A percentile compares a stretch with the other conserved stretches of the same genome.
phyloP scores from a whole-genome alignment of 1,140 invertebrate species.

The Heliconius nattereri region DNA sequence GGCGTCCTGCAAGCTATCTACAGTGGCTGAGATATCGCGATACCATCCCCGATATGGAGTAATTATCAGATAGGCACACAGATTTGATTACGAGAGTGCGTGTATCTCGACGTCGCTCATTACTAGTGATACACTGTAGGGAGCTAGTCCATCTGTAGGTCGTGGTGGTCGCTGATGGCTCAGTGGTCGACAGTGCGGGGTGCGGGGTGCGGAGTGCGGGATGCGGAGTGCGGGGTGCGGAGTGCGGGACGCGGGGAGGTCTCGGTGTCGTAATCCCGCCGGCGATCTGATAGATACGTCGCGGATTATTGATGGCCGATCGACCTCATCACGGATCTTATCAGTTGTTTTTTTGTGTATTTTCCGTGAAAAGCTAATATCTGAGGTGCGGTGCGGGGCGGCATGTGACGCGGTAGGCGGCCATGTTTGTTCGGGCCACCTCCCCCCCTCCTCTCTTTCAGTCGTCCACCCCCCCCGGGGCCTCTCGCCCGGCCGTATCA shows the following conservation, averaged over 20 bases:
- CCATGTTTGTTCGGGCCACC: conserved; percentile 71
- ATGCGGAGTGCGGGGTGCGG: background rate
- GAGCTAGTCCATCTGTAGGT: conserved; percentile 47
- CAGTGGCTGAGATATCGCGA: conserved; percentile 63
- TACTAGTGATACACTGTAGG: conserved; percentile 48
- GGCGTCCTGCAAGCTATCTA: conserved; percentile 45
- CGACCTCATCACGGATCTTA: conserved; percentile 74
- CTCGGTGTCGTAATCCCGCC: conserved; percentile 30
- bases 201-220: background rate
- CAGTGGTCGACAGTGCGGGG: background rate
- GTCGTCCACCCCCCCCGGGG: background rate
- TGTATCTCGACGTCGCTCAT: conserved; percentile 56
- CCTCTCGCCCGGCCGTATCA: conserved; percentile 33
- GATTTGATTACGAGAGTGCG: conserved; percentile 74
- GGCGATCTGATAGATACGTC: conserved; percentile 63
- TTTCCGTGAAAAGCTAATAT: conserved; percentile 75
- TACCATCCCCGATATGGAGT: conserved; percentile 69
- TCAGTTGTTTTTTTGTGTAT: conserved; percentile 77
- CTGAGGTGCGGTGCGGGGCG: conserved; percentile 43
- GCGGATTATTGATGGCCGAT: conserved; percentile 74
- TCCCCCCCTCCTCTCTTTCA: conserved; percentile 26
- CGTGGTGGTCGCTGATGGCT: background rate
- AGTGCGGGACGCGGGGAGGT: background rate
- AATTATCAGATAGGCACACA: conserved; percentile 76
- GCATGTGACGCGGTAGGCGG: conserved; percentile 66